Percentiles rank a stretch among this genome's conserved stretches.
These are phyloP conservation scores for Cryptomyrus ogoouensis DNA, from an alignment of 2,113 vertebrate genomes.

Conservation along the genomic window DNA sequence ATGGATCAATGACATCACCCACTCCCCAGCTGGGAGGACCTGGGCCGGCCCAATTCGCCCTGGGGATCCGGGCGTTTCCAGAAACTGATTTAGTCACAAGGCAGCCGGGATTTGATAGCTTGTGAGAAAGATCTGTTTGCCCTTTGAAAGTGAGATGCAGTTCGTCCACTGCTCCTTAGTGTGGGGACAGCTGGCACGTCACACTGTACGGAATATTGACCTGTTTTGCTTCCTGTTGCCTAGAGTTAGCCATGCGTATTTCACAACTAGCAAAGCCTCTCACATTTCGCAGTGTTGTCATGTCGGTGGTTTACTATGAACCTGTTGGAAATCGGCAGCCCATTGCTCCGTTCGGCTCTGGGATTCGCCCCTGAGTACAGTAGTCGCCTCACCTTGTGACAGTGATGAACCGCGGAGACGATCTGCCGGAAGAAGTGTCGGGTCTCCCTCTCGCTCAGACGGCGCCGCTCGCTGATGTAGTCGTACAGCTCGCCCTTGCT, in stretches of 20 bases:
- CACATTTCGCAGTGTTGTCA: background rate
- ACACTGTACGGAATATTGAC: background rate
- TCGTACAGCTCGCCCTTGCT: constrained; percentile 82
- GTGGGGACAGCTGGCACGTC: background rate
- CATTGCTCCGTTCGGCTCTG: background rate
- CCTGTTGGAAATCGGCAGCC: background rate
- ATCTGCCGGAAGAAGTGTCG: constrained; percentile 82
- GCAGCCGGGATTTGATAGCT: background rate
- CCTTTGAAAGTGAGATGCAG: background rate
- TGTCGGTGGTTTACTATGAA: background rate
- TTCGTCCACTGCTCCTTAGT: background rate
- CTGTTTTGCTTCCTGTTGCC: background rate
- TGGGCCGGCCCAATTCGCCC: constrained; percentile 32
- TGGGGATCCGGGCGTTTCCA: constrained; percentile 27
- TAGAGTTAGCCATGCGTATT: background rate
- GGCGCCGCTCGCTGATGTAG: constrained; percentile 77
- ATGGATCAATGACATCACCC: constrained; percentile 53
- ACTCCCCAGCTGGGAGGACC: constrained; percentile 48
- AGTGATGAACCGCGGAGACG: constrained; percentile 78
- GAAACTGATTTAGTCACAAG: constrained; percentile 8
- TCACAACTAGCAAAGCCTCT: background rate
- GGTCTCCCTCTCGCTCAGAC: constrained; percentile 73
- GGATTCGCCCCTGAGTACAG: background rate
- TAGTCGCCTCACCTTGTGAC: constrained; percentile 69
- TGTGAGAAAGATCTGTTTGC: background rate